Evolutionary conservation across 2,113 vertebrate species (phyloP), one percentile per base, ranked within the genome.

Genomic region (Porphyrio hochstetteri): DNA sequence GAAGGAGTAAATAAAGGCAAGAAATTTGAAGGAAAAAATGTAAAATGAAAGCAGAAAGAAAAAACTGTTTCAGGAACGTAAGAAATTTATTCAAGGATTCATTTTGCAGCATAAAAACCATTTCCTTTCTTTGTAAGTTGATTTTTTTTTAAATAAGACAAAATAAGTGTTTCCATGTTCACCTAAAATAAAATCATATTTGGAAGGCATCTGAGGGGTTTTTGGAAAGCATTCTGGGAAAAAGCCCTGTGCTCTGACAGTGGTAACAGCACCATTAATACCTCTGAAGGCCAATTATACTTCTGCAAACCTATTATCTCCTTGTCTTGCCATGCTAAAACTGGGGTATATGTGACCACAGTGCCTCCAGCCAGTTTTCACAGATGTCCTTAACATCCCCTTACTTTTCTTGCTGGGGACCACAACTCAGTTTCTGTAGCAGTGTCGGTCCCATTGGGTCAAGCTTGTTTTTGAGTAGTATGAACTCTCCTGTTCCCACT

Each of bases 21-120:
- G 40, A 67, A 78, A 44, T 48, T 11, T 9, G 25, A 70, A 65
- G 6, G 19, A 48, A 82, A 67, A 3, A 28, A 50, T 64, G 11
- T 17, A 17, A 60, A 75, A 79, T 57, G 4, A 50, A 69, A 70
- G 11, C 8, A 89, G 69, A 88, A 81, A 36, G 20, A 42, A 13
- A 8, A 59, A 35, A 10, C 3, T 5, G 60, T 31, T 79, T 50
- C 35, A 60, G 38, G 48, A 4, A 6, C 10, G 11, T 19, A 36
- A 67, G 42, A 70, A 40, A 56, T 19, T 48, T 3, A n/a, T 82
- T 55, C 48, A 79, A 80, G 19, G 16, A 48, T 28, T 53, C 1
- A 24, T 83, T 57, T 33, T 67, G 17, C 65, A 76, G 35, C 25
- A 61, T 5, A 52, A 63, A 35, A 55, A 0, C 0, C 3, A 4